Evolutionary conservation across 2,113 vertebrate genomes (phyloP), one percentile per base, ranked within the genome.

Genomic region (Pitta sordida): DNA sequence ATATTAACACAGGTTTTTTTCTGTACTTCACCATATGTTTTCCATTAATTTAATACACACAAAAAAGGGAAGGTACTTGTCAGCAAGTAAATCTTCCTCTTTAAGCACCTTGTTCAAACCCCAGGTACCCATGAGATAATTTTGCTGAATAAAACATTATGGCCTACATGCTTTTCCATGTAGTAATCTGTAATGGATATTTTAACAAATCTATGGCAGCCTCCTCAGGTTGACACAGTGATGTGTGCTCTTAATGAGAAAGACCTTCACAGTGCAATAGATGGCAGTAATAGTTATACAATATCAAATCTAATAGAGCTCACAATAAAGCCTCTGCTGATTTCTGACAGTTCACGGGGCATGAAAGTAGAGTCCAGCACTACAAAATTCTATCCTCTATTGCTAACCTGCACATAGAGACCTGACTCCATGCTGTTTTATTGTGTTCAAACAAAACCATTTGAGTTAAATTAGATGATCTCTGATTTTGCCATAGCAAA

Each of bases 21-120:
- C 70, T 94, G 86, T 84, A 51, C 53, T 87, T 87, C 32, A 91
- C 94, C 88, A 88, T 96, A 96, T 91, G 93, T 58, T 92, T 89
- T 36, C 81, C 58, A 87, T 95, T 94, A 93, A 91, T 87, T 88
- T 86, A 90, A 90, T 96, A 51, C 83, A 58, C 36, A 69, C 5
- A 36, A 64, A 91, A 86, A 91, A 51, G 27, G 16, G 41, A 77
- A 36, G 48, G 43, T 86, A 88, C 84, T 83, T 94, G 81, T 92
- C 70, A 92, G 84, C 51, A 92, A 94, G 51, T 21, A 95, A 83
- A 94, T 93, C 74, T 87, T 90, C 65, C 69, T 87, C 49, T 56
- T 92, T 74, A 84, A 91, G 62, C 29, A 89, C 27, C 53, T 92
- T 29, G 2, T 91, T 69, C 81, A 93, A 95, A 76, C 76, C 36